Evolutionary conservation across 92 coral and sea anemone genomes (phyloP), one percentile per base, ranked within the genome.

Genomic region (Muricea muricata): DNA sequence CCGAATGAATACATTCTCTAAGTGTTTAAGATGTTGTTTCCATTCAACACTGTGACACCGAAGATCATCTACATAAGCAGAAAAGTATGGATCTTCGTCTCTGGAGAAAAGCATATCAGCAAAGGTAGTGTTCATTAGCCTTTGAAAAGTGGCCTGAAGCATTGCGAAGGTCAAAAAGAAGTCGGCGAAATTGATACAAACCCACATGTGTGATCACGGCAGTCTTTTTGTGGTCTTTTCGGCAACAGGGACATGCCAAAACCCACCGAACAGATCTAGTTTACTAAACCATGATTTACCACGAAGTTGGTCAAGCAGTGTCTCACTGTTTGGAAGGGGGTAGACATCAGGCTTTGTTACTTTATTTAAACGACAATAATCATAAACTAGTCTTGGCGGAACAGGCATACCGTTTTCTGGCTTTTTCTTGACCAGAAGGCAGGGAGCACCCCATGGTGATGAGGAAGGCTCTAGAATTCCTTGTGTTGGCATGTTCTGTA

Each of bases 291-390:
- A 60, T 48, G 39, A 37, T 21, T 52, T 56, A 7, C 88, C 88
- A 46, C 65, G 63, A 1, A 75, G 77, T 70, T 69, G 70, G 77
- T 85, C 83, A 24, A 85, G 60, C 21, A 70, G 40, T 12, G 20
- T 56, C 13, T 35, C 21, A 17, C 41, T 76, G 7, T 41, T 63
- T 28, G 77, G 84, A 18, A 76, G 66, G 0, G 88, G 88, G 40
- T 39, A 85, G 17, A 68, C 77, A 85, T 85, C 88, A 21, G 61
- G 67, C 57, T 60, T 75, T 6, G 88, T 85, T 57, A 75, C 65
- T 39, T 68, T 40, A 57, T 85, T 85, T 39, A 75, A 34, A 40
- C 23, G 20, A 14, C 75, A 23, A 33, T 68, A 68, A 26, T 68
- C 12, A n/a, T n/a, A n/a, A n/a, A 28, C 40, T 2, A 66, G 73